Evolutionary conservation across 2,888 invertebrate genomes (phyloP).

Genomic region (Stenchaetothrips biformis): DNA sequence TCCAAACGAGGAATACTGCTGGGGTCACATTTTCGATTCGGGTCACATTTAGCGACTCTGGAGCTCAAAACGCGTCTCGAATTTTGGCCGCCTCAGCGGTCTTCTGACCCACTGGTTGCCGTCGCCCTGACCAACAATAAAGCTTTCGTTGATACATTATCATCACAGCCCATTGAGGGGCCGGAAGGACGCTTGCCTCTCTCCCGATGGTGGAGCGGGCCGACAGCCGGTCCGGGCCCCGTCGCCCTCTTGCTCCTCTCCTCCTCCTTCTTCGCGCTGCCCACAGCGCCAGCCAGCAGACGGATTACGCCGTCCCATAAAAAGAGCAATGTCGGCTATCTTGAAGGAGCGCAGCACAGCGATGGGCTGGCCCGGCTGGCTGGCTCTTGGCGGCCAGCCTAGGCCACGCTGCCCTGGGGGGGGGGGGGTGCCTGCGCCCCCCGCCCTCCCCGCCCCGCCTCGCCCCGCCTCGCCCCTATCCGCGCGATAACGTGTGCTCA

Average conservation of each 20-base stretch:
- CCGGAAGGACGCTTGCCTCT: neutral
- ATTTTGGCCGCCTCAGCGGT: no score
- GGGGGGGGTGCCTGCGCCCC: no score
- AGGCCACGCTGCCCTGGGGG: neutral
- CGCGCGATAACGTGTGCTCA: no score
- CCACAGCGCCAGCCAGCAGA: neutral
- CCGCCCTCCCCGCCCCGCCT: neutral
- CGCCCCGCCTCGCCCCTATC: neutral
- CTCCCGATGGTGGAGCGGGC: neutral
- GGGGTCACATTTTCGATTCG: no score
- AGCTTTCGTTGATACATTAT: conserved; percentile 24
- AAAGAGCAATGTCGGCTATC: neutral
- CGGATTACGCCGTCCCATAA: conserved; percentile 2
- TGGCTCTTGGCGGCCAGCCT: no score
- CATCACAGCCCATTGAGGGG: conserved; percentile 2
- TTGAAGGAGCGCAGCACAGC: neutral
- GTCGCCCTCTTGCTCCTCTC: neutral
- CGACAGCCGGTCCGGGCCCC: neutral
- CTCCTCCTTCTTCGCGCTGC: neutral
- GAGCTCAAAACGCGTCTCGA: no score
- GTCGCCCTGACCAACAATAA: no score
- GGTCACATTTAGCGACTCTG: no score
- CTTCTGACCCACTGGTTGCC: no score
- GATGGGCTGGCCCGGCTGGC: no score
- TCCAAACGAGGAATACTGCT: no score